These are phyloP conservation scores for Clarias macrocephalus DNA, from an alignment of 2,113 vertebrate species.

Conservation along the genomic window DNA sequence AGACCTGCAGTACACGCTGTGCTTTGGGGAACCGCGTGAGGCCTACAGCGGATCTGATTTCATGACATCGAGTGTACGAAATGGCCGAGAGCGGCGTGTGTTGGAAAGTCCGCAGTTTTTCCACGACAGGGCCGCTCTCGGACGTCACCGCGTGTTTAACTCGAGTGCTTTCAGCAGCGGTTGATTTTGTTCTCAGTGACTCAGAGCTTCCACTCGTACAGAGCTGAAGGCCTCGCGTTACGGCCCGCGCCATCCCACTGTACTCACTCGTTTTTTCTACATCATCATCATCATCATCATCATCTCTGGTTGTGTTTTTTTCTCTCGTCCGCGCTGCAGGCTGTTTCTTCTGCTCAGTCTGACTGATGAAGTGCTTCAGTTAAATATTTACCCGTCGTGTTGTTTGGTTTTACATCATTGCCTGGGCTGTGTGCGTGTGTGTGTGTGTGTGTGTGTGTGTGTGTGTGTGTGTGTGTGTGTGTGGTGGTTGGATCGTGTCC, in stretches of 20 bases:
- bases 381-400: conserved; percentile 64
- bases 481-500: conserved; percentile 5
- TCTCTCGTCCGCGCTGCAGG: conserved; percentile 3
- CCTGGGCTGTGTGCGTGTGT: conserved; percentile 29
- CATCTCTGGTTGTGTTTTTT: neutral
- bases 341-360: conserved; percentile 25
- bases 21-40: neutral
- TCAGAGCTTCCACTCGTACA: conserved; percentile 62
- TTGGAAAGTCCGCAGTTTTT: conserved; percentile 39
- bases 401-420: conserved; percentile 58
- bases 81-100: neutral
- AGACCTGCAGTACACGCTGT: neutral
- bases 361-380: conserved; percentile 44
- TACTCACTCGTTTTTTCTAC: conserved; percentile 29
- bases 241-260: conserved; percentile 22
- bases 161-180: conserved; percentile 33
- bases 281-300: neutral
- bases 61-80: conserved; percentile 1
- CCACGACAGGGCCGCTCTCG: conserved; percentile 20
- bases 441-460: conserved; percentile 6
- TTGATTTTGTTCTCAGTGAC: conserved; percentile 45
- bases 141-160: conserved; percentile 33
- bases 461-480: neutral
- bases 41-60: neutral
- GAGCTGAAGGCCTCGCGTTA: conserved; percentile 8